Conservation (phyloP, 2,888 invertebrate species). For the Cryptops parisi region DNA sequence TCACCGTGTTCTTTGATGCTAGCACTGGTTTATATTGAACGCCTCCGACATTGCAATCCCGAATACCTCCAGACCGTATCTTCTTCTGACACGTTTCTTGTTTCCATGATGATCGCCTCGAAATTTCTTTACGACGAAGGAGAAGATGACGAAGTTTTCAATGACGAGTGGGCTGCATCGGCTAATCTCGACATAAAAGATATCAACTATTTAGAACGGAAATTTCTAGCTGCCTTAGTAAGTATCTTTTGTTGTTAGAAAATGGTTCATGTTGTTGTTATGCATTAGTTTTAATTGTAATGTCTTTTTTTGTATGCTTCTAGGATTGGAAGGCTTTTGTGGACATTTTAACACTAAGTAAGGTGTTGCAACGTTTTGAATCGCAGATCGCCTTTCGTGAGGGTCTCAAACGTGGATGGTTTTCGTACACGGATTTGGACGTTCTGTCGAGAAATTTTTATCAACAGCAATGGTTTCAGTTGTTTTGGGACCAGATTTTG, state of each 20-base stretch:
- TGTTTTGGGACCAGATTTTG: constrained; percentile 38
- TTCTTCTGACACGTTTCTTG: constrained; percentile 84
- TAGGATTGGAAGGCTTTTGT: constrained; percentile 81
- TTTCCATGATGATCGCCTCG: constrained; percentile 91
- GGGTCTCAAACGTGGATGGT: constrained; percentile 57
- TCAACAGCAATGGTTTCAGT: constrained; percentile 23
- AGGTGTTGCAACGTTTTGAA: constrained; percentile 53
- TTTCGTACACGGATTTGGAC: constrained; percentile 63
- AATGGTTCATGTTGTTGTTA: not conserved
- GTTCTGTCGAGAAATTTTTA: constrained; percentile 38
- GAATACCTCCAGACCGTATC: constrained; percentile 67
- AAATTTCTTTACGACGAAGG: constrained; percentile 91
- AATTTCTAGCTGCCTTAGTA: constrained; percentile 81
- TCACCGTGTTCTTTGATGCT: constrained; percentile 86
- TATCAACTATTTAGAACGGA: constrained; percentile 67
- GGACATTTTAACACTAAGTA: constrained; percentile 56
- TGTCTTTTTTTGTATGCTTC: constrained; percentile 22
- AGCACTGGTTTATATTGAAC: constrained; percentile 83
- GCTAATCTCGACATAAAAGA: constrained; percentile 55
- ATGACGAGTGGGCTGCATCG: constrained; percentile 84
- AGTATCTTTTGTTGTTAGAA: constrained; percentile 28
- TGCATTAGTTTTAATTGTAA: not conserved
- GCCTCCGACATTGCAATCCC: constrained; percentile 60
- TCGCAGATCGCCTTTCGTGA: constrained; percentile 55
- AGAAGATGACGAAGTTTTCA: constrained; percentile 76